Conservation (phyloP, 2,113 vertebrate genomes). For the Calidris pygmaea region DNA sequence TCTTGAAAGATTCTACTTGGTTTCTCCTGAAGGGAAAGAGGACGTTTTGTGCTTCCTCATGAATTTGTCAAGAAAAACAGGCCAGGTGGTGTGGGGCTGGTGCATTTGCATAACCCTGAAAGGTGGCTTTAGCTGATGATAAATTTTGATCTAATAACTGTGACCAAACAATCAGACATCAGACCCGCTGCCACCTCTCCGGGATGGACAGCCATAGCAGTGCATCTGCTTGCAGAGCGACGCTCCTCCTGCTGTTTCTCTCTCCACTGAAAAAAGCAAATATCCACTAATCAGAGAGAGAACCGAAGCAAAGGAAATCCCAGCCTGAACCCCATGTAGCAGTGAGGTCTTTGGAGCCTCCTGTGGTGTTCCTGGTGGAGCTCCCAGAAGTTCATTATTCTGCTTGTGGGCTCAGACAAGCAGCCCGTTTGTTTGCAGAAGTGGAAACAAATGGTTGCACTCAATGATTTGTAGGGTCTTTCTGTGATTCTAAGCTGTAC, state of each 20-base stretch:
- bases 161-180: neutral
- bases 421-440: neutral
- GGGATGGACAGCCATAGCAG: neutral
- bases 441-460: neutral
- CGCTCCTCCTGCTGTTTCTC: neutral
- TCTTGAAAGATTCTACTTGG: conserved; percentile 9
- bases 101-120: conserved; percentile 48
- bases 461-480: neutral
- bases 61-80: neutral
- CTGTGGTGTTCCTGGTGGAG: neutral
- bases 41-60: neutral
- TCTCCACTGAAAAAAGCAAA: neutral
- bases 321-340: neutral
- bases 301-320: neutral
- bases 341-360: neutral
- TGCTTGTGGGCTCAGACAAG: neutral
- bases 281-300: neutral
- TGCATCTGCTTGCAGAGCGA: neutral
- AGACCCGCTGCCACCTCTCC: neutral
- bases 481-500: neutral
- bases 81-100: neutral
- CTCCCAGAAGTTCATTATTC: neutral
- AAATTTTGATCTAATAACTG: conserved; percentile 50
- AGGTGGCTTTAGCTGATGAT: conserved; percentile 27
- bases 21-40: neutral